These are phyloP conservation scores for Chelonus insularis DNA, from an alignment of 1,140 invertebrate genomes.

Conservation along the genomic window DNA sequence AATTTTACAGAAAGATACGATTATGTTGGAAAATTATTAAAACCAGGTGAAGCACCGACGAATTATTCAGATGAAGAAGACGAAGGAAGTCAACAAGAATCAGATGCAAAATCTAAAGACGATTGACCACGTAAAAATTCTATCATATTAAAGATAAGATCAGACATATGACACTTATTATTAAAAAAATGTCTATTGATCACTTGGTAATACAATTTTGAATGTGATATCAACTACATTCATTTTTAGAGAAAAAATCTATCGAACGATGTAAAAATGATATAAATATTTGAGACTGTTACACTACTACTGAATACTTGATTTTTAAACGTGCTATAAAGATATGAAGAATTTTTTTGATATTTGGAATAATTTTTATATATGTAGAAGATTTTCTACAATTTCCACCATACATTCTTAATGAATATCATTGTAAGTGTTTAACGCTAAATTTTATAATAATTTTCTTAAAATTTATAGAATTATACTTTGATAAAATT, in stretches of 20 bases:
- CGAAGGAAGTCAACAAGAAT: constrained; percentile 63
- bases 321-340: constrained; percentile 32
- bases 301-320: constrained; percentile 37
- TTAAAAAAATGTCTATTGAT: constrained; percentile 25
- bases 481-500: too few relatives aligned
- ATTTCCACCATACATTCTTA: too few relatives aligned
- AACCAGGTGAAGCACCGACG: constrained; percentile 86
- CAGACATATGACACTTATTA: constrained; percentile 42
- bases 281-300: constrained; percentile 39
- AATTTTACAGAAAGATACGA: constrained; percentile 88
- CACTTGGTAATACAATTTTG: constrained; percentile 1
- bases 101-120: constrained; percentile 48
- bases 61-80: constrained; percentile 93
- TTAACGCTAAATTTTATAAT: too few relatives aligned
- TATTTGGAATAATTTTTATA: too few relatives aligned
- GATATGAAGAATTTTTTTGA: constrained; percentile 17
- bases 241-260: constrained; percentile 37
- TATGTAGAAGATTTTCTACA: too few relatives aligned
- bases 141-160: constrained; percentile 35
- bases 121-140: constrained; percentile 48
- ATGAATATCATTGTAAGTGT: too few relatives aligned
- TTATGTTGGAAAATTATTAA: constrained; percentile 86
- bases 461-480: too few relatives aligned
- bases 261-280: constrained; percentile 14
- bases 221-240: constrained; percentile 37